These are phyloP conservation scores for Holothuria leucospilota DNA, from an alignment of 53 echinoderm and acorn worm genomes.

Conservation along the genomic window DNA sequence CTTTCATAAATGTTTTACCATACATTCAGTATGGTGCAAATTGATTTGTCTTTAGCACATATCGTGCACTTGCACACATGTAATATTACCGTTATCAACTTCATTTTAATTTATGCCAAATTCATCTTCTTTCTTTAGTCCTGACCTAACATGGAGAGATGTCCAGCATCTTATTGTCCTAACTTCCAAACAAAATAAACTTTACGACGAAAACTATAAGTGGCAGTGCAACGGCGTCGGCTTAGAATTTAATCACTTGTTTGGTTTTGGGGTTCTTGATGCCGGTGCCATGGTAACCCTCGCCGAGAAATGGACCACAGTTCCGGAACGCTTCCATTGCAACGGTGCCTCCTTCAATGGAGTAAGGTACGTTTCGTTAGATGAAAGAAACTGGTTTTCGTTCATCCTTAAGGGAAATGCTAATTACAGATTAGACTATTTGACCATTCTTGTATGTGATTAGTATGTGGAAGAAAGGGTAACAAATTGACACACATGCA, in stretches of 20 bases:
- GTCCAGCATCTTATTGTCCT: conserved; percentile 94
- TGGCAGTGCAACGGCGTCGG: conserved; percentile 99
- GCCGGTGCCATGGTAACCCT: conserved; percentile 95
- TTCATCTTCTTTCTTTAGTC: conserved; percentile 48
- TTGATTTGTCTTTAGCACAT: background rate
- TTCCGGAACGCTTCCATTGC: conserved; percentile 92
- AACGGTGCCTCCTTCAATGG: conserved; percentile 88
- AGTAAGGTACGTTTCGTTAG: conserved; percentile 60
- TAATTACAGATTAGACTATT: background rate
- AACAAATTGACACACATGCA: no score
- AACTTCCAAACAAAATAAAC: conserved; percentile 91
- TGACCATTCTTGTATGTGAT: background rate
- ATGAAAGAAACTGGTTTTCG: background rate
- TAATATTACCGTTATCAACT: background rate
- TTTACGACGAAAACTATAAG: conserved; percentile 94
- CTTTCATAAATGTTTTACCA: no score
- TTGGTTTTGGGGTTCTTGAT: conserved; percentile 97
- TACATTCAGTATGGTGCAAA: no score
- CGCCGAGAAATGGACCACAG: conserved; percentile 88
- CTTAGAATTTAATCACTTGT: conserved; percentile 94
- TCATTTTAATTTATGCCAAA: no score
- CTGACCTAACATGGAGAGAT: conserved; percentile 87
- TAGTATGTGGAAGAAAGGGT: background rate
- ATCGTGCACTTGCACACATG: no score
- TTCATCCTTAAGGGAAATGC: background rate